Conservation (phyloP, 1,140 invertebrate genomes). For the Bombus difficillimus region DNA sequence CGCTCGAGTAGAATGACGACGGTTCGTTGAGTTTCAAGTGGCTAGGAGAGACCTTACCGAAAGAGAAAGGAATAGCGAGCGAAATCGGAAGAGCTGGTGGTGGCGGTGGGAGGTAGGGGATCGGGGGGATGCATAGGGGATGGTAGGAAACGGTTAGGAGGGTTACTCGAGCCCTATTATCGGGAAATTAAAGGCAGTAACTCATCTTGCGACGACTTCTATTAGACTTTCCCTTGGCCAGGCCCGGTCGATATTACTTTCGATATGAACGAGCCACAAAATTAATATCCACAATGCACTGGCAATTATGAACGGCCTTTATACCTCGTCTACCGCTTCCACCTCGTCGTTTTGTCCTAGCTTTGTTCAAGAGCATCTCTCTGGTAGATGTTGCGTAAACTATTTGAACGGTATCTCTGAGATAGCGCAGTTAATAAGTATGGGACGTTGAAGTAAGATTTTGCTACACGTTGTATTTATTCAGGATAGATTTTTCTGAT, state of each 20-base stretch:
- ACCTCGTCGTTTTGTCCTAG: slow-evolving; percentile 19
- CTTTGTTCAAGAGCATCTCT: neutral
- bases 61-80: slow-evolving; percentile 45
- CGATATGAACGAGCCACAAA: slow-evolving; percentile 81
- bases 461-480: too few relatives aligned
- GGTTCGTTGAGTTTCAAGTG: slow-evolving; percentile 43
- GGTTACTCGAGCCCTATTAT: slow-evolving; percentile 77
- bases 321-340: slow-evolving; percentile 50
- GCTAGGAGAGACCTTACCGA: slow-evolving; percentile 26
- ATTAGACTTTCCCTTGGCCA: slow-evolving; percentile 79
- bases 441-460: too few relatives aligned
- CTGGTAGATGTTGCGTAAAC: slow-evolving; percentile 44
- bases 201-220: slow-evolving; percentile 79
- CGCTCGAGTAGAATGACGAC: slow-evolving; percentile 23
- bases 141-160: slow-evolving; percentile 44
- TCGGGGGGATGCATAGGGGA: slow-evolving; percentile 13
- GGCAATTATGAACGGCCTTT: slow-evolving; percentile 78
- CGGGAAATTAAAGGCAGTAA: slow-evolving; percentile 81
- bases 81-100: slow-evolving; percentile 45
- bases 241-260: slow-evolving; percentile 80
- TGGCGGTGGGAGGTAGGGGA: too few relatives aligned
- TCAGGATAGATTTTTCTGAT: too few relatives aligned
- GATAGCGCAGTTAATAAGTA: too few relatives aligned
- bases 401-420: slow-evolving; percentile 28
- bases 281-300: slow-evolving; percentile 82